Percentiles rank a stretch among this genome's conserved stretches.
phyloP scores from a whole-genome alignment of 1,140 invertebrate species.

The Pogonomyrmex californicus region DNA sequence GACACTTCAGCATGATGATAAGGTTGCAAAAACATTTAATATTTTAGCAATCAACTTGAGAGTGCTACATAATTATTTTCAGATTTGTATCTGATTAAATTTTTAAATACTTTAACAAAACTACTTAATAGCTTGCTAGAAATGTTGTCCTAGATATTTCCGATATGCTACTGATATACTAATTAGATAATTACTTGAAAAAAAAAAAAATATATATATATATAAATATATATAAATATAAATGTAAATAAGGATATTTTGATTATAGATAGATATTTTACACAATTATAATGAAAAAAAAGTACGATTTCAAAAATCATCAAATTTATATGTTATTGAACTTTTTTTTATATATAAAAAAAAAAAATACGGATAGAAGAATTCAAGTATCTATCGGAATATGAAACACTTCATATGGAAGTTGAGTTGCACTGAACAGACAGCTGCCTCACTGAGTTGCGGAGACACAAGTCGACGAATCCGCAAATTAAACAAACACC shows the following conservation, averaged over 20 bases:
- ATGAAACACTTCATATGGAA: not conserved
- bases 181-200: too few relatives aligned
- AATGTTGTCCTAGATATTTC: not conserved
- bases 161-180: too few relatives aligned
- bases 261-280: not conserved
- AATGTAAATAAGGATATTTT: slow-evolving; percentile 3
- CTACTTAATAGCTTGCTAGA: not conserved
- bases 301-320: not conserved
- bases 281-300: not conserved
- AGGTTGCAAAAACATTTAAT: too few relatives aligned
- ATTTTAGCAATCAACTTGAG: too few relatives aligned
- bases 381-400: not conserved
- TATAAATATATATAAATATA: not conserved
- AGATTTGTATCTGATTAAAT: too few relatives aligned
- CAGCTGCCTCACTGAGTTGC: slow-evolving; percentile 14
- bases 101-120: too few relatives aligned
- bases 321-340: not conserved
- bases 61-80: too few relatives aligned
- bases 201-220: too few relatives aligned
- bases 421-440: slow-evolving; percentile 57
- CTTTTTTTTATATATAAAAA: not conserved
- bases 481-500: slow-evolving; percentile 84
- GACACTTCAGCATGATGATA: too few relatives aligned
- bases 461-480: slow-evolving; percentile 68
- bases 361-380: not conserved